Evolutionary conservation across 2,797 vertebrate species (phyloP), one percentile per base, ranked within the genome.

Genomic region (Cygnus olor): DNA sequence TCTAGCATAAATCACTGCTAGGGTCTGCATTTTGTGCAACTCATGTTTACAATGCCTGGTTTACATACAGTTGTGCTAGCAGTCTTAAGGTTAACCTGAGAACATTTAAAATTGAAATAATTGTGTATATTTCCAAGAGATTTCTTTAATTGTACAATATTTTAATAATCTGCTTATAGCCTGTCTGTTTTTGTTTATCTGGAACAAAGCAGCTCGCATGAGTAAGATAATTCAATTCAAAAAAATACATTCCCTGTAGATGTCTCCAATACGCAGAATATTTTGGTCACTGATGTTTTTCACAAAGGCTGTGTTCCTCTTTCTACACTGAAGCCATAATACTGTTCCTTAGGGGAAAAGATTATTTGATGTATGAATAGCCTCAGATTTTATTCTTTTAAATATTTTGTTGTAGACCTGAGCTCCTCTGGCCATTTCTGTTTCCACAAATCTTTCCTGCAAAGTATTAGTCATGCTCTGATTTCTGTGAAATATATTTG

Each of bases 101-200:
- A 91, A 87, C 44, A 58, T 10, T 54, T 0, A 83, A 73, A 86
- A 80, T 13, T 5, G 20, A 44, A 78, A 45, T 34, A 80, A 70
- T 10, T 44, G 49, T 42, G 65, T 83, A 21, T 15, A 73, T 85
- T 89, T 95, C 61, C 44, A 91, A 72, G 53, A 93, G 40, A 89
- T 95, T 94, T 53, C 73, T 92, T 93, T 93, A 91, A 93, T 82
- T 92, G 56, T 58, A 76, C 69, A 76, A 3, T 79, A 81, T 88
- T 85, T 96, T 74, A 97, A 92, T 97, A 91, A 96, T 93, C 94
- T 85, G 84, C 45, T 97, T 96, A 93, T 18, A 71, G 94, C 25
- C 65, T 85, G 89, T 79, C 95, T 96, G 94, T 7, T 97, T 95
- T 84, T 94, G 91, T 96, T 97, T 96, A 95, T 94, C 90, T 91